Conservation (phyloP, 2,888 invertebrate species). For the Saturnia pavonia region DNA sequence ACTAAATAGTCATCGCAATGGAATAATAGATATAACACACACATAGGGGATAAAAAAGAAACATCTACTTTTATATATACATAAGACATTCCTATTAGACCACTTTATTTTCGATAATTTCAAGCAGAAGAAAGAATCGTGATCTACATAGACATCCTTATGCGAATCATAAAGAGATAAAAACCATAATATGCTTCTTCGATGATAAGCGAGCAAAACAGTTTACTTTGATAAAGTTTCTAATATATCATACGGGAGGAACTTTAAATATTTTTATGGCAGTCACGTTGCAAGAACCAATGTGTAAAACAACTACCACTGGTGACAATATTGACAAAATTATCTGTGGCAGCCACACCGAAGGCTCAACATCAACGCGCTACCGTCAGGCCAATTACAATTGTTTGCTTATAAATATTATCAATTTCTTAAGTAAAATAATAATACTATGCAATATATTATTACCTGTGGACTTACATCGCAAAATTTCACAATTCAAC, state of each 20-base stretch:
- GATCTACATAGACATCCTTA: not conserved
- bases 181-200: not conserved
- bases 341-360: too few species aligned
- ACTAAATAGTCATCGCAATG: too few species aligned
- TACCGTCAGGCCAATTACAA: too few species aligned
- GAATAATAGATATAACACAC: too few species aligned
- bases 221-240: too few species aligned
- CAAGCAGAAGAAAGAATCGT: not conserved
- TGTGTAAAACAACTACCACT: not conserved
- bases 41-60: too few species aligned
- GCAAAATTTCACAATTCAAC: not conserved
- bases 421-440: not conserved
- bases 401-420: not conserved
- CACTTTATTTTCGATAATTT: not conserved
- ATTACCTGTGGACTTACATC: not conserved
- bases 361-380: too few species aligned
- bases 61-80: too few species aligned
- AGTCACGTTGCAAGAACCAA: not conserved
- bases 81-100: not conserved
- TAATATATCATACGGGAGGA: not conserved
- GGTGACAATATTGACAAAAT: not conserved
- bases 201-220: not conserved
- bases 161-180: not conserved
- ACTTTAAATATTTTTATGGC: not conserved
- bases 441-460: not conserved